Conservation (phyloP, 2,113 vertebrate species). For the Carassius auratus region DNA sequence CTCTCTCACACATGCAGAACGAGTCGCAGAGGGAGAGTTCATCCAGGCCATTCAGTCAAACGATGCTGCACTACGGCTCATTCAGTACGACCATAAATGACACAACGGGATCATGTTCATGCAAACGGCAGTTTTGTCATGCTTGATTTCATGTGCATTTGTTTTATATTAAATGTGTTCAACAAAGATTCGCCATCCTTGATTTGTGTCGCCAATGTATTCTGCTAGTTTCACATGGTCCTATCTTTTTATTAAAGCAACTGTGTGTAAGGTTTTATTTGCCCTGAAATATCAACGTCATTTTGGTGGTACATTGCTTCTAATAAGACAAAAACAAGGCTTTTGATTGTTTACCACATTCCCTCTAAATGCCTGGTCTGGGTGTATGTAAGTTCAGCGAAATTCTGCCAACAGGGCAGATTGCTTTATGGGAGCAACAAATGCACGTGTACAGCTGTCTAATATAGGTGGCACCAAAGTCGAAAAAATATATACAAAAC, state of each 20-base stretch:
- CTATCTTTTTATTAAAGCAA: not conserved
- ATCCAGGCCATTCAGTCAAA: conserved; percentile 67
- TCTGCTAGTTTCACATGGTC: not conserved
- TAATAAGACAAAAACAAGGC: too few species aligned
- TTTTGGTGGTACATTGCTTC: too few species aligned
- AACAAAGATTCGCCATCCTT: not conserved
- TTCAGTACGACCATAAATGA: conserved; percentile 67
- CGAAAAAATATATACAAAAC: too few species aligned
- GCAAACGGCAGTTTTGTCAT: not conserved
- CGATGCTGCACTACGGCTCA: conserved; percentile 65
- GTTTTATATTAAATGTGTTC: conserved; percentile 1
- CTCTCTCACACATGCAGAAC: conserved; percentile 54
- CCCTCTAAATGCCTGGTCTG: too few species aligned
- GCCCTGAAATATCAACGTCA: not conserved
- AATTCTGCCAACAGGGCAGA: too few species aligned
- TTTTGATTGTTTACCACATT: too few species aligned
- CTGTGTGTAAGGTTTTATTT: not conserved
- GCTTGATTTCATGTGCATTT: conserved; percentile 4
- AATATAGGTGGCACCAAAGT: too few species aligned
- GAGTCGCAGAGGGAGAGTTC: conserved; percentile 73
- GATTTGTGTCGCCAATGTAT: not conserved
- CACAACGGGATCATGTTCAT: conserved; percentile 45
- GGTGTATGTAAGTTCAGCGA: too few species aligned
- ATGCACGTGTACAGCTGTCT: too few species aligned
- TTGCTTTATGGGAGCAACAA: too few species aligned